phyloP scores from a whole-genome alignment of 1,140 invertebrate genomes.

The Drosophila tristis region DNA sequence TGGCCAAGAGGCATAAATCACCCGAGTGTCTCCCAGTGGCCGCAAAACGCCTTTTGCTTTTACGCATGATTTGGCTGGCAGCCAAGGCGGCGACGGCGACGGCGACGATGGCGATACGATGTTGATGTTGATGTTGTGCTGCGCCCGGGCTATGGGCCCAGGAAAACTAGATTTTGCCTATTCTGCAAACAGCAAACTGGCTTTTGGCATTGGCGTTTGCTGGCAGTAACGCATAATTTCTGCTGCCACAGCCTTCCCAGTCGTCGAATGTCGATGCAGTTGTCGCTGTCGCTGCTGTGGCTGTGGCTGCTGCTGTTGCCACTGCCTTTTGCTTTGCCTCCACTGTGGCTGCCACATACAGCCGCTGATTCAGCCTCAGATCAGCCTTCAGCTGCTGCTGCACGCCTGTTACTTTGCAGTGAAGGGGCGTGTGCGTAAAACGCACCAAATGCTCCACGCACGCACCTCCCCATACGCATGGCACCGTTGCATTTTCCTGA shows the following conservation, averaged over 20 bases:
- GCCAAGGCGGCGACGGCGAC: constrained; percentile 32
- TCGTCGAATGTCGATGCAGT: constrained; percentile 53
- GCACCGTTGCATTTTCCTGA: constrained; percentile 55
- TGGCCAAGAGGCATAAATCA: constrained; percentile 72
- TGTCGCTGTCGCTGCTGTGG: constrained; percentile 42
- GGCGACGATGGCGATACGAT: constrained; percentile 14
- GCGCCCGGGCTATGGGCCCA: constrained; percentile 48
- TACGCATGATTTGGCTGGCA: constrained; percentile 74
- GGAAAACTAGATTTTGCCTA: constrained; percentile 79
- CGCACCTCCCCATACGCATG: constrained; percentile 57
- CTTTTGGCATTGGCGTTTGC: constrained; percentile 69
- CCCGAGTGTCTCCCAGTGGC: constrained; percentile 53
- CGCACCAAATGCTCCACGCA: constrained; percentile 51
- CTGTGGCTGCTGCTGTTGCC: constrained; percentile 19
- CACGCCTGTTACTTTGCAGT: constrained; percentile 83
- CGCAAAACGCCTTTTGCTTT: constrained; percentile 71
- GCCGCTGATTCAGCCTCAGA: constrained; percentile 24
- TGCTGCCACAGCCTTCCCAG: constrained; percentile 41
- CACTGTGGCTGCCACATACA: background rate
- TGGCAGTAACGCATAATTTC: constrained; percentile 75
- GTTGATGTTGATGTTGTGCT: background rate
- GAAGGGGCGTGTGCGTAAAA: constrained; percentile 83
- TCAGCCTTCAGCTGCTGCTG: constrained; percentile 46
- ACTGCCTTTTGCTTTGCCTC: constrained; percentile 7
- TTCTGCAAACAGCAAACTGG: constrained; percentile 75